A percentile compares a stretch with the other conserved stretches of the same genome.
Evolutionary conservation across 2,888 invertebrate genomes (phyloP).

Genomic region (Nomada flava): DNA sequence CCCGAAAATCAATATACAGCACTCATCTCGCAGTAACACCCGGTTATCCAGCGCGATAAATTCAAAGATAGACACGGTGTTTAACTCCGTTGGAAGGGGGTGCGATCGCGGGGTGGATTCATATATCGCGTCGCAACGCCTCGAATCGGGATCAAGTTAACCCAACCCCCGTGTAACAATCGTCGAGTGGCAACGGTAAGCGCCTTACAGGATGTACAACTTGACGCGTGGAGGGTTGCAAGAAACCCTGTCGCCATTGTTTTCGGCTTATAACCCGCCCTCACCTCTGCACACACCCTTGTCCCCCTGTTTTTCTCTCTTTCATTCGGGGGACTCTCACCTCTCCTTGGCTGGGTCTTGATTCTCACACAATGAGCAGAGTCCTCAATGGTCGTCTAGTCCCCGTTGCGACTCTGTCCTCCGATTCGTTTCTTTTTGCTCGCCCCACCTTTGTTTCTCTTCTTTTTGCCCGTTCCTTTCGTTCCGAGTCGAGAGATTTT

Average conservation of each 20-base stretch:
- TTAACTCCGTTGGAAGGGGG: conserved; percentile 44
- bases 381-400: conserved; percentile 58
- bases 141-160: conserved; percentile 69
- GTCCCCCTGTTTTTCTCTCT: conserved; percentile 31
- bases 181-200: conserved; percentile 68
- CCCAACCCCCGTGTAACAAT: conserved; percentile 61
- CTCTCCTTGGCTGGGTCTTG: conserved; percentile 49
- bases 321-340: conserved; percentile 22
- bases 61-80: conserved; percentile 56
- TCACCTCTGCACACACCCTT: conserved; percentile 61
- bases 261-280: conserved; percentile 77
- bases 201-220: conserved; percentile 72
- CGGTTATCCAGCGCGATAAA: conserved; percentile 48
- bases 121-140: conserved; percentile 59
- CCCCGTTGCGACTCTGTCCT: conserved; percentile 28
- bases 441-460: background rate
- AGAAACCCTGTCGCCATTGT: conserved; percentile 73
- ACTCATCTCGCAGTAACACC: background rate
- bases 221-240: conserved; percentile 69
- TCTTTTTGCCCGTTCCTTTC: background rate
- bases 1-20: conserved; percentile 37
- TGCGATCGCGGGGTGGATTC: conserved; percentile 49
- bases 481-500: conserved; percentile 32
- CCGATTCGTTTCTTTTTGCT: conserved; percentile 2
- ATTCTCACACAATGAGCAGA: conserved; percentile 62